These are phyloP conservation scores for Podarcis siculus DNA, from an alignment of 2,797 vertebrate species.

Conservation along the genomic window DNA sequence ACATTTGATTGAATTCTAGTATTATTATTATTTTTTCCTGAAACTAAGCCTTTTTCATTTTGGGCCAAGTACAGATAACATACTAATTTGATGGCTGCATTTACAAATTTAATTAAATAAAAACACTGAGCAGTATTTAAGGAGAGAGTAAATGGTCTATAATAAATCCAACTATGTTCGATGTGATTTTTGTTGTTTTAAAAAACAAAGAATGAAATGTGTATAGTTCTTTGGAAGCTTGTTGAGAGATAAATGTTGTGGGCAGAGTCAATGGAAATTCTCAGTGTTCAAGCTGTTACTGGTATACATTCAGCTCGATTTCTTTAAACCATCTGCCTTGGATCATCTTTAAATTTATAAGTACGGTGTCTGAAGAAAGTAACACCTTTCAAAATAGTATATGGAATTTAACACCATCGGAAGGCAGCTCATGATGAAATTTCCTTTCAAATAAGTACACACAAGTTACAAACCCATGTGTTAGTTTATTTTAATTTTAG, in stretches of 20 bases:
- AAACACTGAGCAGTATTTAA: neutral
- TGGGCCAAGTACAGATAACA: neutral
- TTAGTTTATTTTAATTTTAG: neutral
- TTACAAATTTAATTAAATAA: conserved; percentile 17
- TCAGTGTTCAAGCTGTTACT: conserved; percentile 8
- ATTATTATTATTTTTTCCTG: neutral
- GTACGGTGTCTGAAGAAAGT: neutral
- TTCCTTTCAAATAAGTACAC: neutral
- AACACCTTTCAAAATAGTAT: conserved; percentile 12
- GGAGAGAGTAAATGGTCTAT: neutral
- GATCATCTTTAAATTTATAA: neutral
- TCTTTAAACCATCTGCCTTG: conserved; percentile 11
- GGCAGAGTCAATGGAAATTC: conserved; percentile 7
- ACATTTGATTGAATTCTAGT: neutral
- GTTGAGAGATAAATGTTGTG: conserved; percentile 12
- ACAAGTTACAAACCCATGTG: neutral
- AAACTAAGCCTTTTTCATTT: neutral
- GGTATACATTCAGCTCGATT: neutral
- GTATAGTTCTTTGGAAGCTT: conserved; percentile 17
- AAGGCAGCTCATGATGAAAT: rapidly evolving
- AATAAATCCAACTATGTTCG: conserved; percentile 1
- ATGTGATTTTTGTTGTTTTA: neutral
- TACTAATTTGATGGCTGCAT: neutral
- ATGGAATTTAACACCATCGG: neutral
- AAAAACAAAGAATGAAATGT: conserved; percentile 11